Percentiles rank a stretch among this genome's conserved stretches.
These are phyloP conservation scores for Dicerorhinus sumatrensis DNA, from an alignment of 2,113 vertebrate genomes.

Conservation along the genomic window DNA sequence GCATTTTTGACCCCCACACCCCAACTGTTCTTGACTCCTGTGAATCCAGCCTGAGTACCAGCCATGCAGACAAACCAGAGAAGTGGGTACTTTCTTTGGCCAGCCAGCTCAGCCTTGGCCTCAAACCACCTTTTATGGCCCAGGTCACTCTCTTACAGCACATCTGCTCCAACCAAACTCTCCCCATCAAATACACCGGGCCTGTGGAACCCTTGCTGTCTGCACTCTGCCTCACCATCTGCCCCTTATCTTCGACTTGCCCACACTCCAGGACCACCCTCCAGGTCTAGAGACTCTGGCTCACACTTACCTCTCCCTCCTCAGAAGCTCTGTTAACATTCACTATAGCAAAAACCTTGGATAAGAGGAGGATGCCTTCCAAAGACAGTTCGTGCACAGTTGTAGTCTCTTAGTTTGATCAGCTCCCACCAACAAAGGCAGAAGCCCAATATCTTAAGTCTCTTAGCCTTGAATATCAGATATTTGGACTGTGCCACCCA, in stretches of 20 bases:
- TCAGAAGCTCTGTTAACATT: not conserved
- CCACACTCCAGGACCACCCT: not conserved
- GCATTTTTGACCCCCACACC: not conserved
- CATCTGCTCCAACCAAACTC: not conserved
- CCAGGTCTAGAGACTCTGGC: not conserved
- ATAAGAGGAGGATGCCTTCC: not conserved
- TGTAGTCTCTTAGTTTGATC: not conserved
- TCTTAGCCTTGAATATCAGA: not conserved
- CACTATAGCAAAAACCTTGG: not conserved
- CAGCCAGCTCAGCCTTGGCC: not conserved
- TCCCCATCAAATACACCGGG: not conserved
- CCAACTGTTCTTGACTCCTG: not conserved
- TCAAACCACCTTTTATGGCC: not conserved
- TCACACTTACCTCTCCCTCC: not conserved
- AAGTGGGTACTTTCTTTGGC: not conserved
- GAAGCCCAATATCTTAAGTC: not conserved
- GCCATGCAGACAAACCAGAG: not conserved
- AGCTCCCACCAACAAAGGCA: not conserved
- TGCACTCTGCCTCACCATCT: accelerated
- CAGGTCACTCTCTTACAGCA: not conserved
- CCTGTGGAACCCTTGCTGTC: not conserved
- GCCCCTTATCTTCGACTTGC: not conserved
- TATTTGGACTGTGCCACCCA: not conserved
- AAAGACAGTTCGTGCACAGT: not conserved
- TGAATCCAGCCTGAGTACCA: not conserved